phyloP scores from a whole-genome alignment of 2,113 vertebrate genomes.

The Peucedramus taeniatus region DNA sequence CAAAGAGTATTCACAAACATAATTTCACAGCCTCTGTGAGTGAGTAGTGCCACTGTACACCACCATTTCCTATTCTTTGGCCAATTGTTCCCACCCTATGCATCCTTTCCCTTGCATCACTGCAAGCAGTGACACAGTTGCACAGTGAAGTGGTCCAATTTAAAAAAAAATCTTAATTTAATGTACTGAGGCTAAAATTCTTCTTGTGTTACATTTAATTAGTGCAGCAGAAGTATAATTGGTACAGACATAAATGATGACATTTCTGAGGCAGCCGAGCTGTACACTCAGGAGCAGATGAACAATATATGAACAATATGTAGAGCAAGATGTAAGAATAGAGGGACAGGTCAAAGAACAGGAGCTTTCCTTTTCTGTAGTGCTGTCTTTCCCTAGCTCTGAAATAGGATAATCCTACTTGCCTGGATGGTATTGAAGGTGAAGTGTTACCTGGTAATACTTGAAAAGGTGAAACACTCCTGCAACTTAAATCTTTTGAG shows the following conservation, averaged over 20 bases:
- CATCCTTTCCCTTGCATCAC: not conserved
- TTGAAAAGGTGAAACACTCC: not conserved
- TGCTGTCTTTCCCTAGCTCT: not conserved
- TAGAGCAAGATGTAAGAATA: not conserved
- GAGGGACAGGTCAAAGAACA: not conserved
- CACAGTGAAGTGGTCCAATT: not conserved
- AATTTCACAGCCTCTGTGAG: not conserved
- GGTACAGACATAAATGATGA: not conserved
- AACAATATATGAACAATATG: not conserved
- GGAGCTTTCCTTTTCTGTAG: not conserved
- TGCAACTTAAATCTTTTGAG: not conserved
- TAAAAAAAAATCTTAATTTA: not conserved
- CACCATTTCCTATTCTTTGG: not conserved
- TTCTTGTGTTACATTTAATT: not conserved
- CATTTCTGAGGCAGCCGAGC: not conserved
- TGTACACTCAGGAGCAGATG: not conserved
- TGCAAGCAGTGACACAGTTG: not conserved
- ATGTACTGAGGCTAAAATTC: not conserved
- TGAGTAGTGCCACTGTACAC: not conserved
- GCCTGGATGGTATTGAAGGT: not conserved
- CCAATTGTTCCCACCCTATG: not conserved
- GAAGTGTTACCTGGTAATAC: not conserved
- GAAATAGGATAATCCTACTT: not conserved
- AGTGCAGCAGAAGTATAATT: not conserved
- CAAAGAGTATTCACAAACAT: not conserved